Evolutionary conservation across 2,113 vertebrate genomes (phyloP).

Genomic region (Phycodurus eques): DNA sequence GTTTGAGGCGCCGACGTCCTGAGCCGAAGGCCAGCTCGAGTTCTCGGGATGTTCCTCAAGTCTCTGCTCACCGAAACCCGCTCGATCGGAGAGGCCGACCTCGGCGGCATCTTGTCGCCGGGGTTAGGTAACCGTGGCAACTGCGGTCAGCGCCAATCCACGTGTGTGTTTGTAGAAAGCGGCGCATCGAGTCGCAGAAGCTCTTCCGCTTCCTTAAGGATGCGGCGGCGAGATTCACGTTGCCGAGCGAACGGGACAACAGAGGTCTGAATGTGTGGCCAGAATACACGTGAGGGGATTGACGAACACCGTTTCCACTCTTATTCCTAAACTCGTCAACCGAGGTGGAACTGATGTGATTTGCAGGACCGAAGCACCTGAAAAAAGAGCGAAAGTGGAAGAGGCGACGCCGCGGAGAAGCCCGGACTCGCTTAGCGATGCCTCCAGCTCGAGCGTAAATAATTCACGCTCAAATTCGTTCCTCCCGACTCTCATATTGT

Average conservation of each 20-base stretch:
- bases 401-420: conserved; percentile 28
- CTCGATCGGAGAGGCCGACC: conserved; percentile 67
- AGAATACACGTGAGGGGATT: conserved; percentile 54
- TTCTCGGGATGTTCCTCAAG: conserved; percentile 73
- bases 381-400: conserved; percentile 42
- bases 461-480: too few relatives aligned
- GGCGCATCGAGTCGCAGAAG: conserved; percentile 73
- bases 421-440: conserved; percentile 30
- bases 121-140: background rate
- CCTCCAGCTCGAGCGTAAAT: conserved; percentile 58
- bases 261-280: conserved; percentile 56
- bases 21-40: conserved; percentile 61
- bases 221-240: conserved; percentile 41
- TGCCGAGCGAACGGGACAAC: conserved; percentile 43
- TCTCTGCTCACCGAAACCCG: conserved; percentile 67
- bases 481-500: too few relatives aligned
- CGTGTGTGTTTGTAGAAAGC: conserved; percentile 54
- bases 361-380: conserved; percentile 46
- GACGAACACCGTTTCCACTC: background rate
- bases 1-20: conserved; percentile 15
- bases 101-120: conserved; percentile 26
- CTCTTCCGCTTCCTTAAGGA: conserved; percentile 74
- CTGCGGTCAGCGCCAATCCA: background rate
- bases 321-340: too few relatives aligned
- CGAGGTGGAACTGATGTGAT: background rate